Evolutionary conservation across 2,888 invertebrate species (phyloP), one percentile per base, ranked within the genome.

Genomic region (Drosophila tanythrix): DNA sequence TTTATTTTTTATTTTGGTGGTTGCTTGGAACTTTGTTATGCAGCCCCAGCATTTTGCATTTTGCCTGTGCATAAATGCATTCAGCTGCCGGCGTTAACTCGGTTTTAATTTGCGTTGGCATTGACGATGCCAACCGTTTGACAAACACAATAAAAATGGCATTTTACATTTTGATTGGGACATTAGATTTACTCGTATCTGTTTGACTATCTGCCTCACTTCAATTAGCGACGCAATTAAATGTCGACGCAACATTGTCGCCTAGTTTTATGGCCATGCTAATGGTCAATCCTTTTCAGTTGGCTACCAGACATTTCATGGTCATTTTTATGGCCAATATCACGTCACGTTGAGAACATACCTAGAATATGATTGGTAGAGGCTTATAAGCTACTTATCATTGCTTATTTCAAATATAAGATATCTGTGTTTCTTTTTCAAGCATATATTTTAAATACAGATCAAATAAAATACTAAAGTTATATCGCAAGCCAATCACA

Each of bases 151-250:
- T 83, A 83, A 88, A 83, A 86, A 75, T 72, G 76, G 79, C 73
- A 77, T 83, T 86, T 83, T 68, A 75, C 71, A 76, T 74, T 88
- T 88, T 86, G 79, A 85, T 88, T 86, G 81, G 74, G 43, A 74
- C 70, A 77, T 86, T 81, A 88, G 74, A 81, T 71, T 38, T 38
- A 3, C 18, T 36, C 36, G 27, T 27, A 50, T 53, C 74, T 50
- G 21, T 27, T 51, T 48, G 51, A 43, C 59, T 57, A 36, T 36
- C 61, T 43, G 57, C 51, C 40, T 29, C 59, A 29, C 62, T 65
- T 66, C 74, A 81, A 74, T 82, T 81, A 81, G 84, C 68, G 59
- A 48, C 25, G 60, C 71, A 46, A 79, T 78, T 56, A 76, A 79
- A 69, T 72, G 46, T 36, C 48, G 53, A 10, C 59, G 76, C 80